Evolutionary conservation across 64 coral and sea anemone genomes (phyloP).

Genomic region (Hydrozoanthus tunicans): DNA sequence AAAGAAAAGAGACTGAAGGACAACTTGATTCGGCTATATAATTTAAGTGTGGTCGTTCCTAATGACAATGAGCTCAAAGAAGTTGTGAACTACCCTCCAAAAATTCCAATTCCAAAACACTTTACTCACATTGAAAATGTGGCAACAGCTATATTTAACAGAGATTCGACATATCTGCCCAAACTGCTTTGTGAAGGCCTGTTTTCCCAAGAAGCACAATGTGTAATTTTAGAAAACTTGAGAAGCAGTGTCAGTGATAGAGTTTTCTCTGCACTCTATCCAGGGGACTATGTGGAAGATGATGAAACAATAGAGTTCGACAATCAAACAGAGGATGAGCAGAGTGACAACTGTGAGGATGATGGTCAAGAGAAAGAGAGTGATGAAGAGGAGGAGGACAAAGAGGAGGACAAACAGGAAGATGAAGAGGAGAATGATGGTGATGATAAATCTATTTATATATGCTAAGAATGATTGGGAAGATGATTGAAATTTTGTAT

Average conservation of each 20-base stretch:
- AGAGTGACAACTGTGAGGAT: neutral
- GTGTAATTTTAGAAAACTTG: neutral
- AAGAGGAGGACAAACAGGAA: neutral
- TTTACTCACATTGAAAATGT: neutral
- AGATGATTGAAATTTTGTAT: too few species aligned
- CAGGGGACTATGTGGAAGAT: neutral
- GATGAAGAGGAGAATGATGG: too few species aligned
- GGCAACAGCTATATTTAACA: neutral
- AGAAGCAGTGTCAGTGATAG: neutral
- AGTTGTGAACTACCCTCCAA: neutral
- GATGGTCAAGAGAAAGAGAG: neutral
- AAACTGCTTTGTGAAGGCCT: neutral
- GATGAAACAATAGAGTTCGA: neutral
- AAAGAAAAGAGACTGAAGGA: neutral
- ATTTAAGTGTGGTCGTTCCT: neutral
- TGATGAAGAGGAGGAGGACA: neutral
- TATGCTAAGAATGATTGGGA: neutral
- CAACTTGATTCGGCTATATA: neutral
- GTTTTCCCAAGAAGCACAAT: neutral
- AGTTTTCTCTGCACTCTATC: neutral
- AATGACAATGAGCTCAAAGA: neutral
- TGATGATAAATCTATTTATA: neutral
- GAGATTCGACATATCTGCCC: conserved; percentile 2
- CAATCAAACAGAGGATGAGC: neutral
- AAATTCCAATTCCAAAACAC: neutral